Conservation (phyloP, 2,113 vertebrate genomes). For the Pantherophis guttatus region DNA sequence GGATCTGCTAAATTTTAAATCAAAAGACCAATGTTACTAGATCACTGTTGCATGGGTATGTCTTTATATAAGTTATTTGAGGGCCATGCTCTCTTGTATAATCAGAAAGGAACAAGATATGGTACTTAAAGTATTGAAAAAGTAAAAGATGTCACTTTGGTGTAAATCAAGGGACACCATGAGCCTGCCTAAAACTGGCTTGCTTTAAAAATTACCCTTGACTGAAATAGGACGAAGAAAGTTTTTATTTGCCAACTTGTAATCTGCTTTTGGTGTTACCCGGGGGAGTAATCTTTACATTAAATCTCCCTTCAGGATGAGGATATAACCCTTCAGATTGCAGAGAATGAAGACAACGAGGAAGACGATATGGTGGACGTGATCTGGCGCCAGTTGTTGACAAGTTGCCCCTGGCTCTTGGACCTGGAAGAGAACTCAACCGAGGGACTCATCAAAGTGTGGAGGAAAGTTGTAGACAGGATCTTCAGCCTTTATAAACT, state of each 20-base stretch:
- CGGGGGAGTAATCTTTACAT: neutral
- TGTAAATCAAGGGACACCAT: neutral
- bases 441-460: constrained; percentile 91
- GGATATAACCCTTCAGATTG: constrained; percentile 91
- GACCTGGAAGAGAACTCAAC: constrained; percentile 86
- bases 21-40: neutral
- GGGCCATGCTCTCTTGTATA: neutral
- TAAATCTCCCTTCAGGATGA: constrained; percentile 80
- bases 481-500: constrained; percentile 96
- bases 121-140: neutral
- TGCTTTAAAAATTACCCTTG: neutral
- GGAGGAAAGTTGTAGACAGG: constrained; percentile 92
- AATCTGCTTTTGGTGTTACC: neutral
- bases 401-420: constrained; percentile 89
- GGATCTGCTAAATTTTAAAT: neutral
- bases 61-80: neutral
- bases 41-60: neutral
- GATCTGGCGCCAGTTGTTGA: constrained; percentile 90
- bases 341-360: constrained; percentile 86
- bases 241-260: neutral
- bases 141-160: neutral
- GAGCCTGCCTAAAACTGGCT: neutral
- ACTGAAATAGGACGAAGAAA: neutral
- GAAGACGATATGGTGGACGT: constrained; percentile 97
- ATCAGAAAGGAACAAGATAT: neutral